Evolutionary conservation across 2,797 vertebrate genomes (phyloP), one percentile per base, ranked within the genome.

Genomic region (Pantherophis vulpinus): DNA sequence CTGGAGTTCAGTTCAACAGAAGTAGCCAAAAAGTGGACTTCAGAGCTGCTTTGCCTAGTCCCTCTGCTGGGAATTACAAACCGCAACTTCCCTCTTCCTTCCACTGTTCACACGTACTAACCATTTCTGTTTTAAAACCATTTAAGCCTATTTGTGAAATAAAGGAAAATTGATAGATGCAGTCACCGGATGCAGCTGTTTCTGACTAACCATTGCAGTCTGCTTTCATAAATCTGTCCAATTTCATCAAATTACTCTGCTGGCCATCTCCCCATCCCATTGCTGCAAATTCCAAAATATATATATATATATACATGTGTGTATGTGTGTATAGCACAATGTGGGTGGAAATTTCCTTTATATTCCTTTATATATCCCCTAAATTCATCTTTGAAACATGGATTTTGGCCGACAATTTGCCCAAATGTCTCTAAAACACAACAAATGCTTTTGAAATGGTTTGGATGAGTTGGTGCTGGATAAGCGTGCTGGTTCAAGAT

Each of bases 401-500:
- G 58, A 55, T 47, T 94, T 93, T 0, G 0, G 12, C 51, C 86
- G 91, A 3, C 5, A 0, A 18, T 37, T 51, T 51, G 25, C 20
- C n/a, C n/a, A 59, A 70, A 60, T 1, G 0, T 1, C 56, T 86
- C 2, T 6, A 6, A 66, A 60, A 79, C 25, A 25, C 7, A 58
- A 42, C 91, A 55, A 86, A 51, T 66, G 59, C 83, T 32, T 51
- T 51, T 60, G 25, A 13, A 92, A 74, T 55, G 74, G 70, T 5
- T 1, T 91, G 88, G 54, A 27, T 37, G 32, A 61, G 3, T 47
- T 61, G 60, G 12, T 5, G 88, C 18, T 90, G 89, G 29, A 12
- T 0, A 0, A 58, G 87, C 32, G 0, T 74, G 23, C 61, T 11
- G 29, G 42, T 42, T 13, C 90, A 87, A 87, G 29, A 12, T 0